A percentile compares a stretch with the other conserved stretches of the same genome.
Evolutionary conservation across 2,797 vertebrate genomes (phyloP).

Genomic region (Odontamblyopus rebecca): DNA sequence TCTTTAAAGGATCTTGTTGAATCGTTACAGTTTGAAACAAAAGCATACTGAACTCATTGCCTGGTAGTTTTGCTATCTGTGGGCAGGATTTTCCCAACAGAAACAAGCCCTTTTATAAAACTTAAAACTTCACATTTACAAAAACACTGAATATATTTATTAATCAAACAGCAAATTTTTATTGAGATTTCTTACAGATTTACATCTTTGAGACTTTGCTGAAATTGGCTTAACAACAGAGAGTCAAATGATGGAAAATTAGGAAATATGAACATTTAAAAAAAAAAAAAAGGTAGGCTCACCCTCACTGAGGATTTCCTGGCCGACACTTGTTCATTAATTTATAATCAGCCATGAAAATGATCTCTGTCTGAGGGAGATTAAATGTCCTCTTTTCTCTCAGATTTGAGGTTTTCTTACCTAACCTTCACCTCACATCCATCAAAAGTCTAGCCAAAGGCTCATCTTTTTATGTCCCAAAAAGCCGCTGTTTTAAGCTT

Average conservation of each 20-base stretch:
- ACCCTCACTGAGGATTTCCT: conserved; percentile 2
- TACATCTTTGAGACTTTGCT: not conserved
- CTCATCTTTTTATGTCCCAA: not conserved
- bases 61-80: no score
- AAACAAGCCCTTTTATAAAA: not conserved
- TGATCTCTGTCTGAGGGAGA: conserved; percentile 9
- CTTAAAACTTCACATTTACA: no score
- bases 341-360: conserved; percentile 9
- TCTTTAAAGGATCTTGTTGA: not conserved
- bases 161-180: not conserved
- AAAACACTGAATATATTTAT: no score
- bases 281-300: not conserved
- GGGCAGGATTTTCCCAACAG: no score
- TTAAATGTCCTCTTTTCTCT: conserved; percentile 13
- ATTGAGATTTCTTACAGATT: not conserved
- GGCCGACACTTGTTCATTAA: conserved; percentile 4
- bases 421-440: conserved; percentile 4
- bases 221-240: not conserved
- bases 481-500: not conserved
- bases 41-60: no score
- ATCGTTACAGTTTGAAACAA: not conserved
- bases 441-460: conserved; percentile 5
- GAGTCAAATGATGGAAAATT: not conserved
- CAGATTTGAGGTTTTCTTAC: conserved; percentile 13
- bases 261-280: not conserved